Base-by-base conservation (phyloP, 2,797 vertebrate genomes). In the Prionace glauca region DNA sequence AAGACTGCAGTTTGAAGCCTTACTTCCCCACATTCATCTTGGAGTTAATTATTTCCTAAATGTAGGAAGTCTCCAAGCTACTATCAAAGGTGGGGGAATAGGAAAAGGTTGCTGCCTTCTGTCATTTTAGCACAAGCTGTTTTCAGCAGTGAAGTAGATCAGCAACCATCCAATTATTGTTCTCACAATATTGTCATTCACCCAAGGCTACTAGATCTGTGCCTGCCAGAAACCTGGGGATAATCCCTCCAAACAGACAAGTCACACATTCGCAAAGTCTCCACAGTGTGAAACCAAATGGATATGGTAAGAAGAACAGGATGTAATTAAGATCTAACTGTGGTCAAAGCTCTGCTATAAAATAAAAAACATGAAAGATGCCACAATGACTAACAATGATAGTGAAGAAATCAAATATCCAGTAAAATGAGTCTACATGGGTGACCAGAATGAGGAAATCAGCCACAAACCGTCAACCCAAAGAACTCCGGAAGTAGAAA, bases 191-290 rank as follows among this genome's bases (percentile, higher is more conserved):
- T 32, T 67, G 62, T 36, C 65, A n/a, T 22, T 92, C 62, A n/a
- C 62, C 22, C 32, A 67, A 62, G 62, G 20, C 2, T 92, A 36
- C 90, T 92, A 18, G 32, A 67, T 67, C 62, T 67, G 36, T 92
- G 62, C n/a, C 62, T 92, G 90, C n/a, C n/a, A 67, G 90, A 92
- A 92, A 67, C 65, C 90, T 92, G 62, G 90, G 87, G 26, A 88
- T 32, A 88, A 88, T 88, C 26, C 1, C 90, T 67, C 90, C 62
- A 92, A 92, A 67, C 36, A 92, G 62, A 91, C 86, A 36, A 67
- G 62, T 20, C 62, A 36, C n/a, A 16, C 62, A 67, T 92, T 92
- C 16, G 16, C 88, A 65, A 91, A 91, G 65, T 91, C 88, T 65
- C 88, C 62, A 36, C 62, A 14, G 62, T 92, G 90, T 22, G n/a